phyloP scores from a whole-genome alignment of 2,888 invertebrate species.

The Ametastegia equiseti region DNA sequence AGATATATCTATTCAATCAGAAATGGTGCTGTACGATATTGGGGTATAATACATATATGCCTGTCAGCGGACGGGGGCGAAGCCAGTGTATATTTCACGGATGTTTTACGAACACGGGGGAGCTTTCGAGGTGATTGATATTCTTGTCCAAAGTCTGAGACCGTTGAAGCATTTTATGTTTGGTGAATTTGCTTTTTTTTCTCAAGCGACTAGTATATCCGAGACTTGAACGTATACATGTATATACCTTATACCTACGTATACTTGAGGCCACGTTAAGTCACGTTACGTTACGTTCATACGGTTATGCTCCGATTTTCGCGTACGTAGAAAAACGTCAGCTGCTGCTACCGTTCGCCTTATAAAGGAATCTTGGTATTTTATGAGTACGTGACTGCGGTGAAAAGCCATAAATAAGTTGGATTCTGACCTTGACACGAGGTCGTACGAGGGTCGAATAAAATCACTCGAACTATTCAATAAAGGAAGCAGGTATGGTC shows the following conservation, averaged over 20 bases:
- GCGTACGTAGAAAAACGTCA: neutral
- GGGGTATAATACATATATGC: conserved; percentile 37
- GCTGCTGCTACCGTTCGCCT: conserved; percentile 8
- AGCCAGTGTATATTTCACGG: conserved; percentile 42
- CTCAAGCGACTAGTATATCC: neutral
- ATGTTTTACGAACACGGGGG: conserved; percentile 41
- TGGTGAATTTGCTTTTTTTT: conserved; percentile 37
- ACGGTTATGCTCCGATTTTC: conserved; percentile 14
- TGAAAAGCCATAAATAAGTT: conserved; percentile 13
- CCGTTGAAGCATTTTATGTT: conserved; percentile 41
- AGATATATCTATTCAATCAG: conserved; percentile 39
- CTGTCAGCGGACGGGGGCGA: conserved; percentile 26
- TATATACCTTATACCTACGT: neutral
- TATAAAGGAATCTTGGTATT: conserved; percentile 22
- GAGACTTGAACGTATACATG: neutral
- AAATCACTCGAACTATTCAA: conserved; percentile 7
- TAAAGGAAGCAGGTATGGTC: conserved; percentile 2
- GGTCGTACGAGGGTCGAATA: conserved; percentile 32
- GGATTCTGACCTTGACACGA: conserved; percentile 27
- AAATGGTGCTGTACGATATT: conserved; percentile 26
- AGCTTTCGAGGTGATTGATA: conserved; percentile 33
- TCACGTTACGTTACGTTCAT: neutral
- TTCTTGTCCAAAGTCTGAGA: conserved; percentile 40
- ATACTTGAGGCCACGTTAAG: too few species aligned
- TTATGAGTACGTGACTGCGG: conserved; percentile 12